Conservation (phyloP, 37 sponge, comb jelly and placozoan species). For the Hormiphora californensis region DNA sequence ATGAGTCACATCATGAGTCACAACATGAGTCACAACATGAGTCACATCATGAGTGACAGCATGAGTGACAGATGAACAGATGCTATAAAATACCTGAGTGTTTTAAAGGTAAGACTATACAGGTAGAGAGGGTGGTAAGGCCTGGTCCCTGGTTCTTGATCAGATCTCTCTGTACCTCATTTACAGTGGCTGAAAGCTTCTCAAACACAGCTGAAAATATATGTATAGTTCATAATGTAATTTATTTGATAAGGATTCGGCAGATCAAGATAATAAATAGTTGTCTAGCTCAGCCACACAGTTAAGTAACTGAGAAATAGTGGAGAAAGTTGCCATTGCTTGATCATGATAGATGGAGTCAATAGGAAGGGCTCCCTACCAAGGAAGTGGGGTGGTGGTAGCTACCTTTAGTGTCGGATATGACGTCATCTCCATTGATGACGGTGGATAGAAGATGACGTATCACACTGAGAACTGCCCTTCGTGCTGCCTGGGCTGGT, state of each 20-base stretch:
- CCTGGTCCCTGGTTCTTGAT: not conserved
- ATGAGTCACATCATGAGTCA: no score
- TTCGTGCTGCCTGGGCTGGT: not conserved
- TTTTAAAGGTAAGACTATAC: not conserved
- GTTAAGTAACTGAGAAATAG: no score
- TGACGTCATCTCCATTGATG: not conserved
- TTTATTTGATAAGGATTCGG: no score
- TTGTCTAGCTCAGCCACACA: no score
- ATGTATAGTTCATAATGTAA: no score
- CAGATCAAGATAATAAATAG: no score
- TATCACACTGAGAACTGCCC: not conserved
- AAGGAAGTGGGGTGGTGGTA: not conserved
- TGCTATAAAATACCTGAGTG: no score
- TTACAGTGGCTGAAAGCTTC: not conserved
- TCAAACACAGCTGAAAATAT: not conserved
- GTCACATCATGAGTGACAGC: no score
- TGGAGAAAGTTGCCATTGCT: no score
- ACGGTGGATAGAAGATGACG: not conserved
- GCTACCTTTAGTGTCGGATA: not conserved
- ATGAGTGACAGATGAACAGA: no score
- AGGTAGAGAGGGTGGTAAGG: conserved; percentile 1
- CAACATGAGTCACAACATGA: no score
- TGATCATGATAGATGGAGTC: not conserved
- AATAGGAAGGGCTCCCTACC: not conserved
- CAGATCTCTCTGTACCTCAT: not conserved